Base-by-base conservation (phyloP, 2,888 invertebrate genomes). In the Sinelater perroti region DNA sequence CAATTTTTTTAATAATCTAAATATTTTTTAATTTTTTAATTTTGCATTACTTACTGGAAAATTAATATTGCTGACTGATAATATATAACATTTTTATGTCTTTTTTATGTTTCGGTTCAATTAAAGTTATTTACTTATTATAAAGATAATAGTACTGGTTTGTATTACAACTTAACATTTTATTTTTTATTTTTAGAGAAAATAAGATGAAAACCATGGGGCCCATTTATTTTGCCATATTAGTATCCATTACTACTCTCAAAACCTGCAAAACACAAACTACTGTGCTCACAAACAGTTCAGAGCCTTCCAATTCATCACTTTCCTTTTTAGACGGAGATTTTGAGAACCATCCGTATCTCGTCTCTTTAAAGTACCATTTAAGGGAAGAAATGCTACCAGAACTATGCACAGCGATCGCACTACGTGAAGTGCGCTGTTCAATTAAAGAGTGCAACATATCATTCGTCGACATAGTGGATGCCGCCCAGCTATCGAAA, bases 261-360 rank as follows among this genome's bases (percentile, higher is more conserved):
- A 8, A 20, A 24, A 24, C 24, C 7, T 24, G 11, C 16, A 13
- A 21, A 6, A 11, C 40, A 1, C 40, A 40, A 10, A 6, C 21
- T 2, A 4, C 16, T 24, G 7, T 13, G 8, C 3, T n/a, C 1
- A 16, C 24, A 14, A n/a, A 21, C 1, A 21, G 13, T 13, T 1
- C 24, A 14, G 24, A 40, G 13, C 3, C 1, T 26, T 20, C 24
- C 3, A 18, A 7, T n/a, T 18, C 36, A 3, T 24, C n/a, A 21
- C 42, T 45, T 18, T 40, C 35, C n/a, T 47, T 55, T 36, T 28
- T 55, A 10, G 55, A 49, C 16, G 52, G 35, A 2, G 45, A 53
- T 2, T 42, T 21, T 2, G 49, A 49, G 4, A 14, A 49, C 7
- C 36, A 26, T 6, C 30, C 56, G 1, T 24, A 28, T 8, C 28